phyloP scores from a whole-genome alignment of 2,113 vertebrate species.

The Propithecus coquereli region DNA sequence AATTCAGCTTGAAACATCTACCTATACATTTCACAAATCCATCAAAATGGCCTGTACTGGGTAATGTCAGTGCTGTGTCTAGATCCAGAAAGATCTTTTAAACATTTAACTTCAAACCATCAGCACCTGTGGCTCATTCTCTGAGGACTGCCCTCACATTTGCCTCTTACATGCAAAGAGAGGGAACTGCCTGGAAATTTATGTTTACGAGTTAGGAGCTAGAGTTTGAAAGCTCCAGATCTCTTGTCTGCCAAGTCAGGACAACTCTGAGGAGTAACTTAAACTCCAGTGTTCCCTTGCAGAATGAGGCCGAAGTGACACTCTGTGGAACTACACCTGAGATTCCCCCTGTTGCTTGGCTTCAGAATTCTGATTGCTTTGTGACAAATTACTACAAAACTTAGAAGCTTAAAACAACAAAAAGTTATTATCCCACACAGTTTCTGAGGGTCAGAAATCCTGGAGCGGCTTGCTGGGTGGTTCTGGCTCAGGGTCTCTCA shows the following conservation, averaged over 20 bases:
- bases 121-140: background rate
- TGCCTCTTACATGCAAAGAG: background rate
- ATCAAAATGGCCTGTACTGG: background rate
- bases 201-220: background rate
- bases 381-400: background rate
- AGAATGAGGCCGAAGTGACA: background rate
- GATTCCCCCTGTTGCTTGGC: background rate
- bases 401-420: background rate
- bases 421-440: background rate
- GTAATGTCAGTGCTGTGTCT: background rate
- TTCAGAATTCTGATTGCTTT: background rate
- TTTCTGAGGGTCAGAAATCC: background rate
- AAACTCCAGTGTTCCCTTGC: background rate
- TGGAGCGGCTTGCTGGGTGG: background rate
- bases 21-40: background rate
- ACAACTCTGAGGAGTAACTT: background rate
- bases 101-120: background rate
- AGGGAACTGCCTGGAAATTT: background rate
- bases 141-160: background rate
- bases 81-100: background rate
- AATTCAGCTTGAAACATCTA: background rate
- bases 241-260: background rate
- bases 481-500: background rate
- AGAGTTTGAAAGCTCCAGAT: background rate
- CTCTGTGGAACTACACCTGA: background rate